phyloP scores from a whole-genome alignment of 2,797 vertebrate genomes.

The Poeciliopsis turneri region DNA sequence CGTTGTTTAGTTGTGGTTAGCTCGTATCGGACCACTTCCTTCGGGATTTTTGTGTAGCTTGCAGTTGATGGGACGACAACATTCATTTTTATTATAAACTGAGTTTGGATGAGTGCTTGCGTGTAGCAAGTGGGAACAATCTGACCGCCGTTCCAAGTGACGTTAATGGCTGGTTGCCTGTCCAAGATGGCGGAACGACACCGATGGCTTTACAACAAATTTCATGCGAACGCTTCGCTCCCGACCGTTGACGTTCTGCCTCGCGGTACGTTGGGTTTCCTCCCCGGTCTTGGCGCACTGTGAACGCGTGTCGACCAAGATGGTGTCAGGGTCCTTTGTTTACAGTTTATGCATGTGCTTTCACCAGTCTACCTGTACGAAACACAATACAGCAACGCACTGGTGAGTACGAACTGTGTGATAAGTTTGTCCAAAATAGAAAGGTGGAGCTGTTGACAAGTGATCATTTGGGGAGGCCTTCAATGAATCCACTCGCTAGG shows the following conservation, averaged over 20 bases:
- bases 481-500: slow-evolving; percentile 59
- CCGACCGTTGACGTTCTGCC: background rate
- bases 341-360: slow-evolving; percentile 53
- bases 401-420: background rate
- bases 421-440: background rate
- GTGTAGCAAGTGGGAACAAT: slow-evolving; percentile 29
- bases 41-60: background rate
- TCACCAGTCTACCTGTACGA: slow-evolving; percentile 16
- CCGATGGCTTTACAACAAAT: slow-evolving; percentile 47
- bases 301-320: slow-evolving; percentile 13
- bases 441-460: slow-evolving; percentile 51
- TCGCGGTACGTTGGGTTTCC: background rate
- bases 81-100: background rate
- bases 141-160: slow-evolving; percentile 69
- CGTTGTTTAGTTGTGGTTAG: slow-evolving; percentile 25
- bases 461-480: slow-evolving; percentile 9
- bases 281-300: background rate
- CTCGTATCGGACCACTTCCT: background rate
- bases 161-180: slow-evolving; percentile 82
- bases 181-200: slow-evolving; percentile 94
- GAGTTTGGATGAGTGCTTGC: background rate
- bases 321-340: slow-evolving; percentile 63
- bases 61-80: slow-evolving; percentile 1
- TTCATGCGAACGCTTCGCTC: slow-evolving; percentile 27
- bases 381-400: slow-evolving; percentile 22